Percentiles rank a stretch among this genome's conserved stretches.
These are phyloP conservation scores for Ophiodon elongatus DNA, from an alignment of 2,113 vertebrate genomes.

Conservation along the genomic window DNA sequence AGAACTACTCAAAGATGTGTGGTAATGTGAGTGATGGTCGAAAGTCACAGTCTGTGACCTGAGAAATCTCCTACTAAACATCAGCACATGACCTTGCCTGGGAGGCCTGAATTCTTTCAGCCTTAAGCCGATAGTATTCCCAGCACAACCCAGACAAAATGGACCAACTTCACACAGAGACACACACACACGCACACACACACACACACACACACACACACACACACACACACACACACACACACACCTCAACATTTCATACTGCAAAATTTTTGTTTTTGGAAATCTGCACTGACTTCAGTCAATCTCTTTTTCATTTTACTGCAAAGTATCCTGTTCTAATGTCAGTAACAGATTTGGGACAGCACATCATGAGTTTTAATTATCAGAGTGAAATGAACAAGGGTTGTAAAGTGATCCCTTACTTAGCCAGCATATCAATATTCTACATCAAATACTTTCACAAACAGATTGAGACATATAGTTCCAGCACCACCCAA, in stretches of 20 bases:
- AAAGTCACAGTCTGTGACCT: slow-evolving; percentile 80
- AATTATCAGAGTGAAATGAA: slow-evolving; percentile 32
- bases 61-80: slow-evolving; percentile 83
- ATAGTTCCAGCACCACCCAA: slow-evolving; percentile 28
- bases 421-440: slow-evolving; percentile 24
- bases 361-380: slow-evolving; percentile 28
- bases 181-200: slow-evolving; percentile 55
- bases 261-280: slow-evolving; percentile 44
- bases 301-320: slow-evolving; percentile 49
- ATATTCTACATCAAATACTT: slow-evolving; percentile 60
- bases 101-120: slow-evolving; percentile 80
- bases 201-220: slow-evolving; percentile 34
- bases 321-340: slow-evolving; percentile 31
- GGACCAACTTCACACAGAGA: slow-evolving; percentile 27
- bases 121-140: slow-evolving; percentile 80
- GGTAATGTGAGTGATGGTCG: slow-evolving; percentile 77
- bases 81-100: slow-evolving; percentile 83
- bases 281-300: slow-evolving; percentile 41
- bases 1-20: slow-evolving; percentile 70
- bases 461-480: slow-evolving; percentile 58
- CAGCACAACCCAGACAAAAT: slow-evolving; percentile 70
- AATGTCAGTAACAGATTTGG: slow-evolving; percentile 35
- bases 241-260: slow-evolving; percentile 38
- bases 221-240: too few relatives aligned
- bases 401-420: slow-evolving; percentile 47